These are phyloP conservation scores for Octopus sinensis DNA, from an alignment of 1,140 invertebrate species.

Conservation along the genomic window DNA sequence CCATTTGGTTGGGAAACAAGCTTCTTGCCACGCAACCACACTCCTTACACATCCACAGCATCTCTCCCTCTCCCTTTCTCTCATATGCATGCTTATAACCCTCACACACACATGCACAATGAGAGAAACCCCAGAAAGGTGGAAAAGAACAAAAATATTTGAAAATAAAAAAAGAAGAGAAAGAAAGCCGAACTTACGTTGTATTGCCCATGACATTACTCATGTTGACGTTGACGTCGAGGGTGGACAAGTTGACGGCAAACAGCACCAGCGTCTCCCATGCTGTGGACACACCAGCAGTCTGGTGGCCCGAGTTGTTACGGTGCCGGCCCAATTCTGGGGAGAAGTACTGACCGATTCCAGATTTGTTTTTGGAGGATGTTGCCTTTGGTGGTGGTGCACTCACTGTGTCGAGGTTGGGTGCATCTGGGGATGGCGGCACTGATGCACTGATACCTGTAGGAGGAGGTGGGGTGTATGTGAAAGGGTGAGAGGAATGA, in stretches of 20 bases:
- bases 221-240: slow-evolving; percentile 98
- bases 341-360: slow-evolving; percentile 24
- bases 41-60: no score
- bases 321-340: slow-evolving; percentile 29
- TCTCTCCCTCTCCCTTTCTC: no score
- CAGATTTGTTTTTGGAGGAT: neutral
- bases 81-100: no score
- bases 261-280: slow-evolving; percentile 96
- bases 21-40: no score
- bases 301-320: slow-evolving; percentile 20
- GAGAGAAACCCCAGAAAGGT: slow-evolving; percentile 15
- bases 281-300: slow-evolving; percentile 31
- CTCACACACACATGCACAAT: no score
- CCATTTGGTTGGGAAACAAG: no score
- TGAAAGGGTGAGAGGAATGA: neutral
- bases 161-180: neutral
- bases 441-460: slow-evolving; percentile 19
- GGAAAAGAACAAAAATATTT: slow-evolving; percentile 24
- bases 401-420: slow-evolving; percentile 19
- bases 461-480: slow-evolving; percentile 8
- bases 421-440: slow-evolving; percentile 12
- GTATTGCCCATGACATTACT: slow-evolving; percentile 98
- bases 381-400: neutral
- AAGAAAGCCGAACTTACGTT: slow-evolving; percentile 61
- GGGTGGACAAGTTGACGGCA: slow-evolving; percentile 88